phyloP scores from a whole-genome alignment of 2,113 vertebrate genomes.

The Phoxinus phoxinus region DNA sequence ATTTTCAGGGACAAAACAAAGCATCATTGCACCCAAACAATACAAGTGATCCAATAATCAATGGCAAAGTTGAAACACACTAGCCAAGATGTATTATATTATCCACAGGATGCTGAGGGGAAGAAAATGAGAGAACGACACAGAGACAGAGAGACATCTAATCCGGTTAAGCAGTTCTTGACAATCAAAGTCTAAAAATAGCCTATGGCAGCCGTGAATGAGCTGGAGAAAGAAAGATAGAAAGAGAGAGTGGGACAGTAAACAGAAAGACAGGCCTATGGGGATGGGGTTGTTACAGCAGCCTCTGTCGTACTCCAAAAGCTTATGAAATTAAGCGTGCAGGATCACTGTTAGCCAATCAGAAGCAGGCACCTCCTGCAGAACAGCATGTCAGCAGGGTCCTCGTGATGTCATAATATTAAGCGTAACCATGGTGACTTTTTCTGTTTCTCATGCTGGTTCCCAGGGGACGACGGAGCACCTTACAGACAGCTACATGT shows the following conservation, averaged over 20 bases:
- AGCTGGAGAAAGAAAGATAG: constrained; percentile 5
- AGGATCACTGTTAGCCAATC: constrained; percentile 39
- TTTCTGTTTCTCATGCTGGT: constrained; percentile 54
- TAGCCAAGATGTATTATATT: neutral
- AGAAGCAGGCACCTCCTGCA: constrained; percentile 23
- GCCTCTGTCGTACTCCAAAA: neutral
- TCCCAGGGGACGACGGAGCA: constrained; percentile 56
- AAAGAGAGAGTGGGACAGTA: neutral
- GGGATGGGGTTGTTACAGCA: neutral
- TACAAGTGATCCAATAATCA: neutral
- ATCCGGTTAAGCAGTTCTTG: constrained; percentile 48
- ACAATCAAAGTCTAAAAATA: constrained; percentile 51
- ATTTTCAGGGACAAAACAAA: neutral
- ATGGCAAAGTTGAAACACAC: neutral
- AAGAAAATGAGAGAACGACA: constrained; percentile 12
- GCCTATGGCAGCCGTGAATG: constrained; percentile 13
- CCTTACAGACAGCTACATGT: constrained; percentile 50
- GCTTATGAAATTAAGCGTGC: neutral
- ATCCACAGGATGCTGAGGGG: constrained; percentile 8
- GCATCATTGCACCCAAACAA: neutral
- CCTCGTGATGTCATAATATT: constrained; percentile 52
- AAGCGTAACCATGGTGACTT: constrained; percentile 59
- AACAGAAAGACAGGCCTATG: neutral
- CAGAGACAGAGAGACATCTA: constrained; percentile 36
- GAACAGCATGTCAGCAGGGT: constrained; percentile 29